These are phyloP conservation scores for Hippocampus mohnikei DNA, from an alignment of 2,113 vertebrate species.

Conservation along the genomic window DNA sequence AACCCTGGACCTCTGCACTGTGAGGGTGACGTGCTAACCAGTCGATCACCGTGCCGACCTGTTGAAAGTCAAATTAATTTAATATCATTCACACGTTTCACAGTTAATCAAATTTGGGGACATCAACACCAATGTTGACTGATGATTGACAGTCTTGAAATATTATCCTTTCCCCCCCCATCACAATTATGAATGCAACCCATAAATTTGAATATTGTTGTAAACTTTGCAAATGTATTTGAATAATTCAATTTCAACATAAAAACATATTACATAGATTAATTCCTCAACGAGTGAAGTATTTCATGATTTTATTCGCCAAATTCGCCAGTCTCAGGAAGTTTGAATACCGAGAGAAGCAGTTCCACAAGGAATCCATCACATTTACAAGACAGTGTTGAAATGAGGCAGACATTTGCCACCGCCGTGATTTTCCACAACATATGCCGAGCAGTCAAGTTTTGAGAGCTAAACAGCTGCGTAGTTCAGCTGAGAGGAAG, in stretches of 20 bases:
- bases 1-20: too few relatives aligned
- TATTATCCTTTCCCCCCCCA: neutral
- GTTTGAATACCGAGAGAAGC: neutral
- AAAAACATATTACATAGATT: neutral
- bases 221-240: too few relatives aligned
- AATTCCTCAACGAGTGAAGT: neutral
- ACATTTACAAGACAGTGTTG: neutral
- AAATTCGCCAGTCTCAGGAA: neutral
- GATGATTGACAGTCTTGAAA: neutral
- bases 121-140: neutral
- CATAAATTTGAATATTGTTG: too few relatives aligned
- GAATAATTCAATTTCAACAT: too few relatives aligned
- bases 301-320: neutral
- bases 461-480: slow-evolving; percentile 75
- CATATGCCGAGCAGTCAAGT: slow-evolving; percentile 75
- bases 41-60: too few relatives aligned
- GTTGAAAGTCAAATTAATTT: too few relatives aligned
- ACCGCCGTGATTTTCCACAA: slow-evolving; percentile 53
- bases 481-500: slow-evolving; percentile 71
- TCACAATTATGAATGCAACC: neutral
- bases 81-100: too few relatives aligned
- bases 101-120: too few relatives aligned
- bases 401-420: slow-evolving; percentile 31
- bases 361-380: neutral
- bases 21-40: too few relatives aligned